These are phyloP conservation scores for Gastrophysa polygoni DNA, from an alignment of 2,888 invertebrate genomes.

Conservation along the genomic window DNA sequence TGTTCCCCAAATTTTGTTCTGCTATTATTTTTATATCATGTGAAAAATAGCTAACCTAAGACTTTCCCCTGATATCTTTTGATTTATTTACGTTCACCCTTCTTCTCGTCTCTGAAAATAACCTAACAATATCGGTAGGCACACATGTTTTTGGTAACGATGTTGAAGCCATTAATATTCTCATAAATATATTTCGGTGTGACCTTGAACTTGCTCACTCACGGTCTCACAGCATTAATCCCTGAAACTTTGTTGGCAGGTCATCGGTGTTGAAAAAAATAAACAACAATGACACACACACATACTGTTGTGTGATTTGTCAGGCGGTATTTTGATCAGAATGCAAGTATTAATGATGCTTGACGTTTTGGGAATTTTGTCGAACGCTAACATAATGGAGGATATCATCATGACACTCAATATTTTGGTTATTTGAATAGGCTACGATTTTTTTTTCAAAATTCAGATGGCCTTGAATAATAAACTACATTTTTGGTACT, in stretches of 20 bases:
- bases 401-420: too few relatives aligned
- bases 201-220: conserved; percentile 38
- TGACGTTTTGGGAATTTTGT: too few relatives aligned
- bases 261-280: neutral
- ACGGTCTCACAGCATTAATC: neutral
- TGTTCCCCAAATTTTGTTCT: too few relatives aligned
- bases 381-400: too few relatives aligned
- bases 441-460: too few relatives aligned
- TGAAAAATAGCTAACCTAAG: too few relatives aligned
- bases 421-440: too few relatives aligned
- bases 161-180: conserved; percentile 11
- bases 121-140: conserved; percentile 13
- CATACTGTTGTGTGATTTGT: neutral
- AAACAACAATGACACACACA: neutral
- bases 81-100: conserved; percentile 5
- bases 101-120: conserved; percentile 16
- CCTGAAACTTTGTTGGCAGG: neutral
- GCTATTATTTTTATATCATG: too few relatives aligned
- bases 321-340: too few relatives aligned
- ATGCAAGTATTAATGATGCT: too few relatives aligned
- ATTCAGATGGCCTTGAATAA: too few relatives aligned
- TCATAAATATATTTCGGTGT: conserved; percentile 35
- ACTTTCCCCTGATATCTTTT: neutral
- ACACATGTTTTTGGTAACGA: conserved; percentile 21
- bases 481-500: too few relatives aligned